These are phyloP conservation scores for Zaprionus taronus DNA, from an alignment of 1,140 invertebrate species.

Conservation along the genomic window DNA sequence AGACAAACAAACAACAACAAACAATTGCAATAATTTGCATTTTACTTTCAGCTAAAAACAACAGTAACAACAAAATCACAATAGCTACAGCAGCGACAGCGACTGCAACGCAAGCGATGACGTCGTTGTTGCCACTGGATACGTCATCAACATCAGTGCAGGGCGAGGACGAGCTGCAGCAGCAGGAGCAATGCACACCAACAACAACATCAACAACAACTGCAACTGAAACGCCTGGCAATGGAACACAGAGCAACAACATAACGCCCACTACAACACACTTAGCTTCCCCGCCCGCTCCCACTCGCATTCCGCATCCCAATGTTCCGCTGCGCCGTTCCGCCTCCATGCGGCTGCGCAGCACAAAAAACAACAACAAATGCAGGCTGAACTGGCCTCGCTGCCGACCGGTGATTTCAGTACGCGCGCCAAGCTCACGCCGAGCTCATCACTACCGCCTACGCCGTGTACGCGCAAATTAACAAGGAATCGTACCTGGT, in stretches of 20 bases:
- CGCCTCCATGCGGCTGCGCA: constrained; percentile 76
- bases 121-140: constrained; percentile 50
- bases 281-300: constrained; percentile 1
- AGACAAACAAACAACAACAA: constrained; percentile 2
- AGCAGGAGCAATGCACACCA: constrained; percentile 21
- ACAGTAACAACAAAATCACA: constrained; percentile 9
- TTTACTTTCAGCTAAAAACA: constrained; percentile 21
- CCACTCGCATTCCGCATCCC: constrained; percentile 72
- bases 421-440: constrained; percentile 73
- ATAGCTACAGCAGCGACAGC: constrained; percentile 4
- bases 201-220: not conserved
- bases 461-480: constrained; percentile 23
- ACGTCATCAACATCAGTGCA: constrained; percentile 68
- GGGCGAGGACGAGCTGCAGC: constrained; percentile 19
- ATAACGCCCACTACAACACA: constrained; percentile 29
- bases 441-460: constrained; percentile 44
- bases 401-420: constrained; percentile 53
- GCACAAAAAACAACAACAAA: constrained; percentile 40
- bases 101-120: constrained; percentile 44
- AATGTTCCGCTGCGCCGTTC: constrained; percentile 62
- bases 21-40: constrained; percentile 34
- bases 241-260: not conserved
- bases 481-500: constrained; percentile 66
- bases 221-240: constrained; percentile 5
- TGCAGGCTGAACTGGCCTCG: not conserved